Conservation (phyloP, 2,797 vertebrate species). For the Aythya fuligula region DNA sequence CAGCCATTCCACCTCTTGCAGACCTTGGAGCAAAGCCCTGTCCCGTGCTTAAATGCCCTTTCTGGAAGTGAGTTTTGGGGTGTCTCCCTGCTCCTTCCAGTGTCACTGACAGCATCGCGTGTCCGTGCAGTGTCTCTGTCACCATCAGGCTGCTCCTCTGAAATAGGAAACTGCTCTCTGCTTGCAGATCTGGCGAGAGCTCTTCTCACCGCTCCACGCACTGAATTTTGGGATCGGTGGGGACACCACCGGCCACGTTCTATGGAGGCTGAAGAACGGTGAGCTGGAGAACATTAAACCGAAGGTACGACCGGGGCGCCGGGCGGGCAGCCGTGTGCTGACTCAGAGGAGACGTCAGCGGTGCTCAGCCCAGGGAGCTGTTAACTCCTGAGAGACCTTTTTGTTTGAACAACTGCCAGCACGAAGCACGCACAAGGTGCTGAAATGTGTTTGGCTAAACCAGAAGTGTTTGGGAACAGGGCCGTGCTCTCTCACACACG, state of each 20-base stretch:
- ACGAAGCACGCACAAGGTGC: fast-evolving
- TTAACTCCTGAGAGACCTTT: too few relatives aligned
- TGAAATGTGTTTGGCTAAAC: not conserved
- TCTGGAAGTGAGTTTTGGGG: not conserved
- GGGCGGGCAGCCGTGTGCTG: not conserved
- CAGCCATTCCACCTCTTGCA: not conserved
- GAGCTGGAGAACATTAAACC: slow-evolving; percentile 97
- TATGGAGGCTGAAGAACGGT: slow-evolving; percentile 97
- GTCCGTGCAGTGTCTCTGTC: not conserved
- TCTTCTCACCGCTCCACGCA: slow-evolving; percentile 97
- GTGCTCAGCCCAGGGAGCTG: not conserved
- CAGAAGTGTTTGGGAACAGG: not conserved
- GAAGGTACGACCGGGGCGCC: slow-evolving; percentile 79
- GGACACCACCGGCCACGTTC: slow-evolving; percentile 93
- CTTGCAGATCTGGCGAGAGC: slow-evolving; percentile 92
- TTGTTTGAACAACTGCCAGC: not conserved
- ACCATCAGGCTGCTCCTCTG: not conserved
- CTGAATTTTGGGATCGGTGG: slow-evolving; percentile 96
- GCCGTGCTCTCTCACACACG: fast-evolving
- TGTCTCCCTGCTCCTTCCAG: fast-evolving
- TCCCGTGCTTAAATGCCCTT: not conserved
- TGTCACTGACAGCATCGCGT: fast-evolving
- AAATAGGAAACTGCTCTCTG: not conserved
- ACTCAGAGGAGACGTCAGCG: fast-evolving
- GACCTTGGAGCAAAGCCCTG: not conserved